Percentiles rank a stretch among this genome's conserved stretches.
These are phyloP conservation scores for Hydroisotoma schaefferi DNA, from an alignment of 2,888 invertebrate genomes.

Conservation along the genomic window DNA sequence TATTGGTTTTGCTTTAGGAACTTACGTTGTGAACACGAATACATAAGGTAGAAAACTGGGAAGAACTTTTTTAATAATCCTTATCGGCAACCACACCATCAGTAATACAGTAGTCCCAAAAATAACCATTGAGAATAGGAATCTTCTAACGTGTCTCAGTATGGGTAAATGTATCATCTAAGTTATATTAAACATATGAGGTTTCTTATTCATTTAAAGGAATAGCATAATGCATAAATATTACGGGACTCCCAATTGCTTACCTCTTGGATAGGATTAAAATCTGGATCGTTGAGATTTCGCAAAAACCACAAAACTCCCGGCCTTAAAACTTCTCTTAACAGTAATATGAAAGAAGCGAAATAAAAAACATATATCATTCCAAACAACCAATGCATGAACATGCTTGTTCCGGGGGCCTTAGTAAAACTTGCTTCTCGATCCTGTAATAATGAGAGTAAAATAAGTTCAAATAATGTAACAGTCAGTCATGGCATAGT, in stretches of 20 bases:
- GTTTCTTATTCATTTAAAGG: no score
- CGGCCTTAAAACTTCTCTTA: conserved; percentile 90
- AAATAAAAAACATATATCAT: conserved; percentile 99
- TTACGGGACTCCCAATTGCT: neutral
- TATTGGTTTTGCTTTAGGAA: conserved; percentile 5
- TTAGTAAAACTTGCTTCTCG: conserved; percentile 81
- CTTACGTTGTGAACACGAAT: conserved; percentile 62
- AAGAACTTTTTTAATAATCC: conserved; percentile 72
- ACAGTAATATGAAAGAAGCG: conserved; percentile 67
- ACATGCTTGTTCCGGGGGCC: conserved; percentile 94
- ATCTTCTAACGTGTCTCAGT: conserved; percentile 79
- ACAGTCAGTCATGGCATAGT: neutral
- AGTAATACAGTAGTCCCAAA: conserved; percentile 94
- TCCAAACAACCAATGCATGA: conserved; percentile 97
- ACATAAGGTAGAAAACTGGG: conserved; percentile 94
- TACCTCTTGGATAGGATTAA: conserved; percentile 91
- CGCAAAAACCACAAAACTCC: conserved; percentile 97
- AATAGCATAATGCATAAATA: conserved; percentile 16
- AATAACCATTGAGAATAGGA: conserved; percentile 88
- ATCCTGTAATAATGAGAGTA: conserved; percentile 50
- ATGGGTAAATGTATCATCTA: conserved; percentile 97
- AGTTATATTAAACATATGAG: conserved; percentile 29
- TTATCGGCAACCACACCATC: conserved; percentile 93
- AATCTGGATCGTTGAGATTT: conserved; percentile 98
- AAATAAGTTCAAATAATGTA: neutral